Percentiles rank a stretch among this genome's conserved stretches.
Conservation (phyloP, 2,113 vertebrate species). For the Camelus dromedarius region DNA sequence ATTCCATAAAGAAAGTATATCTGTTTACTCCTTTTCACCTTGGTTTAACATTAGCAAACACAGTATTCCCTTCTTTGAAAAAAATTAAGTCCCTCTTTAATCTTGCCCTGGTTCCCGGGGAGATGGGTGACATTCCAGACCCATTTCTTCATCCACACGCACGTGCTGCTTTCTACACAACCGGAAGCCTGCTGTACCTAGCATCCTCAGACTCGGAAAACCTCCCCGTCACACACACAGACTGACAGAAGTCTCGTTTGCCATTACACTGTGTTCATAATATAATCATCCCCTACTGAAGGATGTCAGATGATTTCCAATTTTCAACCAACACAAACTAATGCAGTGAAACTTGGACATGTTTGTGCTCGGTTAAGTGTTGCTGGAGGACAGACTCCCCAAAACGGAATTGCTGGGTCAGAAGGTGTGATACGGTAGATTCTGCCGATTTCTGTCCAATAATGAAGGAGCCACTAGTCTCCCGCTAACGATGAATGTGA, state of each 20-base stretch:
- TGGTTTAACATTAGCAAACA: background rate
- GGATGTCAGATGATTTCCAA: background rate
- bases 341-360: background rate
- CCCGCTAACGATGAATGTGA: background rate
- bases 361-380: background rate
- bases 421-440: background rate
- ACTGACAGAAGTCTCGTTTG: background rate
- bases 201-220: background rate
- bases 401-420: background rate
- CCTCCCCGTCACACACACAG: background rate
- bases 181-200: background rate
- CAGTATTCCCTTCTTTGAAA: background rate
- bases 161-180: background rate
- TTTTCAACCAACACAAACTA: background rate
- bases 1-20: slow-evolving; percentile 14
- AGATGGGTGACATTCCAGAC: background rate
- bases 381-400: background rate
- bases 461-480: background rate
- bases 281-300: background rate
- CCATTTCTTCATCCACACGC: background rate
- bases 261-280: background rate
- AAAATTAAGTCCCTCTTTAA: background rate
- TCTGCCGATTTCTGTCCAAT: background rate
- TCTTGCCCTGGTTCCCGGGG: background rate
- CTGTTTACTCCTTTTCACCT: background rate